A percentile compares a stretch with the other conserved stretches of the same genome.
Evolutionary conservation across 2,113 vertebrate genomes (phyloP).

Genomic region (Entosphenus tridentatus): DNA sequence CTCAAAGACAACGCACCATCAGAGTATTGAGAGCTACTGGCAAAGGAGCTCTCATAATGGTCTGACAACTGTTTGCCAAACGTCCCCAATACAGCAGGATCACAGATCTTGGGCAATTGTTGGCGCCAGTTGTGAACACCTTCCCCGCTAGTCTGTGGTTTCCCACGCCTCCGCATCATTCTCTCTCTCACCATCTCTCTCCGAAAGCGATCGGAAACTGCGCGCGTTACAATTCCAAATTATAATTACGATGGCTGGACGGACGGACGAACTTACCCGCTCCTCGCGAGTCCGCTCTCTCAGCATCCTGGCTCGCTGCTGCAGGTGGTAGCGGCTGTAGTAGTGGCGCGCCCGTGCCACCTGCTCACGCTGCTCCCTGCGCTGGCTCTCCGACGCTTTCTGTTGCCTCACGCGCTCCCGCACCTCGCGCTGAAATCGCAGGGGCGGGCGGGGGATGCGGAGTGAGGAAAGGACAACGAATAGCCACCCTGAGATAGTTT

Average conservation of each 20-base stretch:
- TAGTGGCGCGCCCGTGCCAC: conserved; percentile 47
- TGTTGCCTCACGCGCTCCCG: conserved; percentile 43
- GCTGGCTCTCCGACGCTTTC: conserved; percentile 35
- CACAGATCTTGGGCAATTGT: too few species aligned
- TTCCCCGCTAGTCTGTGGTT: neutral
- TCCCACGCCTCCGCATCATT: neutral
- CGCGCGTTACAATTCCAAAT: neutral
- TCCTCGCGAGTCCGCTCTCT: conserved; percentile 56
- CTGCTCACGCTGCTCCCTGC: conserved; percentile 53
- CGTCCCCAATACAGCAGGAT: too few species aligned
- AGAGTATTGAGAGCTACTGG: too few species aligned
- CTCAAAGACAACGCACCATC: too few species aligned
- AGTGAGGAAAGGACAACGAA: too few species aligned
- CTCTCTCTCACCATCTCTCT: neutral
- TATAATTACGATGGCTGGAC: neutral
- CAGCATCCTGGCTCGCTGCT: conserved; percentile 50
- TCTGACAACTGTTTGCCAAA: too few species aligned
- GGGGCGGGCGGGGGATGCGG: too few species aligned
- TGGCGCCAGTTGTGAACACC: too few species aligned
- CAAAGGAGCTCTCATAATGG: too few species aligned
- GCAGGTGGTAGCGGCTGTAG: conserved; percentile 48
- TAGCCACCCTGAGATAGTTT: too few species aligned
- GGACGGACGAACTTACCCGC: conserved; percentile 23
- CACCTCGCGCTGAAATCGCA: conserved; percentile 37
- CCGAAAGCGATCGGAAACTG: neutral